Evolutionary conservation across 2,888 invertebrate species (phyloP).

Genomic region (Patella ulyssiponensis): DNA sequence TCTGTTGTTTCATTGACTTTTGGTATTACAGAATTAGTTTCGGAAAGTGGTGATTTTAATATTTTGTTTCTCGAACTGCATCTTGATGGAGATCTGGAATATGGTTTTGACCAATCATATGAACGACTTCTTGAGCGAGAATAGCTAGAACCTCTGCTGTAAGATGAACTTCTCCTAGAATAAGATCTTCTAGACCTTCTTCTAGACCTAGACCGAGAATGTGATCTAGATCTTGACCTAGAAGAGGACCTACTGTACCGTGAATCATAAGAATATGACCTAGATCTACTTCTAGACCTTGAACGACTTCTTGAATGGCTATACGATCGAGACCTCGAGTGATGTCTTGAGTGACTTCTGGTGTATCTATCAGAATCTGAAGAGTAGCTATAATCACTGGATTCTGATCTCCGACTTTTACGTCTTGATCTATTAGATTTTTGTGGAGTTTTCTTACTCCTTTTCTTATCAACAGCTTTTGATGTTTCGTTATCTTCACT

Average conservation of each 20-base stretch:
- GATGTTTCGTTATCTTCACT: conserved; percentile 58
- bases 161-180: conserved; percentile 42
- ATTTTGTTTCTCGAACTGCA: conserved; percentile 50
- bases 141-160: conserved; percentile 49
- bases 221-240: conserved; percentile 50
- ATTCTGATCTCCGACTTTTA: conserved; percentile 43
- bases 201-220: conserved; percentile 50
- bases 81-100: conserved; percentile 43
- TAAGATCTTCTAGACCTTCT: conserved; percentile 49
- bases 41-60: conserved; percentile 35
- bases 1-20: conserved; percentile 35
- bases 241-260: conserved; percentile 50
- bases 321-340: conserved; percentile 38
- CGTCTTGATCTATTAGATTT: conserved; percentile 28
- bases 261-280: conserved; percentile 42
- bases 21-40: conserved; percentile 29
- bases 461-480: conserved; percentile 35
- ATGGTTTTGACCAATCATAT: conserved; percentile 40
- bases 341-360: conserved; percentile 23
- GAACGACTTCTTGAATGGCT: conserved; percentile 32
- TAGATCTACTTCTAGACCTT: conserved; percentile 31
- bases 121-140: conserved; percentile 44
- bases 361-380: conserved; percentile 36
- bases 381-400: conserved; percentile 41
- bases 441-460: conserved; percentile 19